A percentile compares a stretch with the other conserved stretches of the same genome.
Evolutionary conservation across 2,888 invertebrate genomes (phyloP).

Genomic region (Pseudoips prasinana): DNA sequence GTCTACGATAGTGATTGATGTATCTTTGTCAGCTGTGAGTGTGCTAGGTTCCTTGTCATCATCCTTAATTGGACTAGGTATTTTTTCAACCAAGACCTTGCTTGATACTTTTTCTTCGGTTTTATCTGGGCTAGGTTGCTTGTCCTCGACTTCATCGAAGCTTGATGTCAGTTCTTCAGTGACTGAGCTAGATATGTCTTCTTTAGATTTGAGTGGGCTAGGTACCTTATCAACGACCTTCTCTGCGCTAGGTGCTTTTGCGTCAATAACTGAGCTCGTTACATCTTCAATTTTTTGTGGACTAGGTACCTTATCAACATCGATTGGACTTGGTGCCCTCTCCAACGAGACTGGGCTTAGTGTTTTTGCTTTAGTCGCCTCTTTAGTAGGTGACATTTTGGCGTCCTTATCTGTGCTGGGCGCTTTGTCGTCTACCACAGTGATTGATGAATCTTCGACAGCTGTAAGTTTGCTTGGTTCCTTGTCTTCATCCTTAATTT

Average conservation of each 20-base stretch:
- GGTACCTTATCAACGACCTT: not conserved
- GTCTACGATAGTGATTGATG: too few relatives aligned
- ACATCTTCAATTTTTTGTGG: constrained; percentile 1
- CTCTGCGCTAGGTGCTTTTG: constrained; percentile 2
- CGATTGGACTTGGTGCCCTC: not conserved
- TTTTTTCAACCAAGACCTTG: not conserved
- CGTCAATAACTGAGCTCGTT: not conserved
- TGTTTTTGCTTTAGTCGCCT: constrained; percentile 2
- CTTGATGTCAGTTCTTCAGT: not conserved
- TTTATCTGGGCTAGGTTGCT: not conserved
- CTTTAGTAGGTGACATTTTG: not conserved
- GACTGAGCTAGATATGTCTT: too few relatives aligned
- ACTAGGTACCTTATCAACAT: not conserved
- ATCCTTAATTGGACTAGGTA: not conserved
- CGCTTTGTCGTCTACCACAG: not conserved
- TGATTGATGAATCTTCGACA: not conserved
- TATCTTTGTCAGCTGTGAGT: too few relatives aligned
- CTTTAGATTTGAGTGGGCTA: too few relatives aligned
- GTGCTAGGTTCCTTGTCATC: not conserved
- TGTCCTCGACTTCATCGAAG: not conserved
- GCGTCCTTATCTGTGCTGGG: not conserved
- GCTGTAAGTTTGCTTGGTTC: not conserved
- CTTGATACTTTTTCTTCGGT: not conserved
- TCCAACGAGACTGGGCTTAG: constrained; percentile 6
- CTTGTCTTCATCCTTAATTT: too few relatives aligned